These are phyloP conservation scores for Leucania comma DNA, from an alignment of 2,888 invertebrate species.

Conservation along the genomic window DNA sequence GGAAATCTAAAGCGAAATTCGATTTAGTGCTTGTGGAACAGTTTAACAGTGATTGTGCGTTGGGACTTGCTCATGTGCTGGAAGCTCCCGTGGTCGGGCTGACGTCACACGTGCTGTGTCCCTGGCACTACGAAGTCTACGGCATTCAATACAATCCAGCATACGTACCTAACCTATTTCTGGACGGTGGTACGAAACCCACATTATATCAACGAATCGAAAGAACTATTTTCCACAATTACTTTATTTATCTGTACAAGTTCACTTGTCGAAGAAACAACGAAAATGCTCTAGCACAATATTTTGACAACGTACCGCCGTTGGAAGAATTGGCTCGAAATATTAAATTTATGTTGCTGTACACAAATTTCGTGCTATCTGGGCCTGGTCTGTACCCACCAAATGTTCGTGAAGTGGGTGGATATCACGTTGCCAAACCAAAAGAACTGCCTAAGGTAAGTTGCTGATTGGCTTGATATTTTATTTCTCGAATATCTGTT, in stretches of 20 bases:
- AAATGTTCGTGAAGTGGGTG: constrained; percentile 91
- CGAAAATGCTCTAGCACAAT: constrained; percentile 75
- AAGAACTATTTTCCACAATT: constrained; percentile 78
- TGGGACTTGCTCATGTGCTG: constrained; percentile 90
- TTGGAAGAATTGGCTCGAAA: constrained; percentile 87
- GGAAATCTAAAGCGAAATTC: constrained; percentile 84
- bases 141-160: constrained; percentile 91
- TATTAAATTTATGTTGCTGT: constrained; percentile 88
- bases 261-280: constrained; percentile 70
- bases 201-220: constrained; percentile 86
- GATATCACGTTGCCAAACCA: constrained; percentile 86
- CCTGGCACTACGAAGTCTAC: constrained; percentile 90
- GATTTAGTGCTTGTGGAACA: constrained; percentile 91
- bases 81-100: constrained; percentile 90
- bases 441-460: constrained; percentile 82
- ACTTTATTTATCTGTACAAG: constrained; percentile 66
- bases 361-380: constrained; percentile 89
- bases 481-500: background rate
- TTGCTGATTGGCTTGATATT: background rate
- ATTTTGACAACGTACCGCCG: constrained; percentile 87
- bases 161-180: constrained; percentile 88
- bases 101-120: constrained; percentile 89
- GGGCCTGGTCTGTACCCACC: constrained; percentile 88
- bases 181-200: constrained; percentile 88
- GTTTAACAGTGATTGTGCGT: constrained; percentile 91